phyloP scores from a whole-genome alignment of 2,888 invertebrate species.

The Allacma fusca region DNA sequence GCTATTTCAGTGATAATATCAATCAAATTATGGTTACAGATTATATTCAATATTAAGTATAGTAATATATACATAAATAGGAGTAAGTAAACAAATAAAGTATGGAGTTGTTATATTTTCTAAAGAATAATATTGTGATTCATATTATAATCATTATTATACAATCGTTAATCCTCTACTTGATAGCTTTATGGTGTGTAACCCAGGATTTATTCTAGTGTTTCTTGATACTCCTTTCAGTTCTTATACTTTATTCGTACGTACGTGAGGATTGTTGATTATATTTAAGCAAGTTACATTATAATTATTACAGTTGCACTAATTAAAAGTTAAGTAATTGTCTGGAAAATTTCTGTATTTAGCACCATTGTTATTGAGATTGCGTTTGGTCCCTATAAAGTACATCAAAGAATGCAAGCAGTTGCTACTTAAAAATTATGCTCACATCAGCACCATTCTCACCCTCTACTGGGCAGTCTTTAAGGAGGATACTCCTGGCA shows the following conservation, averaged over 20 bases:
- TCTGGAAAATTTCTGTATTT: no score
- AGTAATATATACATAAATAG: not conserved
- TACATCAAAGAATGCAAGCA: no score
- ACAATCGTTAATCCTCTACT: no score
- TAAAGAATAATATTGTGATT: constrained; percentile 18
- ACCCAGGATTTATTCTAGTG: constrained; percentile 20
- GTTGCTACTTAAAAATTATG: not conserved
- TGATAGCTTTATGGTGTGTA: constrained; percentile 17
- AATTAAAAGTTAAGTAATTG: no score
- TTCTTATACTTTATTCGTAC: not conserved
- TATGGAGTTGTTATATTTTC: constrained; percentile 9
- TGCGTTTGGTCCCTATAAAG: no score
- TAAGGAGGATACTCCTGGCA: not conserved
- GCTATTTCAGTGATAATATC: constrained; percentile 17
- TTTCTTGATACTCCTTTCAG: constrained; percentile 16
- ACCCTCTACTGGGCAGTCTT: not conserved
- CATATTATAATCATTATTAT: not conserved
- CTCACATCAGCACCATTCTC: constrained; percentile 14
- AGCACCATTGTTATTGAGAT: no score
- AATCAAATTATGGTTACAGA: not conserved
- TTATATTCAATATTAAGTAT: not conserved
- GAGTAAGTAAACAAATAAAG: not conserved
- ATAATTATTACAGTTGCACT: no score
- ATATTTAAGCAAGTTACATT: no score
- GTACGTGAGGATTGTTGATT: not conserved